These are phyloP conservation scores for Steinernema carpocapsae DNA, from an alignment of 2,888 invertebrate genomes.

Conservation along the genomic window DNA sequence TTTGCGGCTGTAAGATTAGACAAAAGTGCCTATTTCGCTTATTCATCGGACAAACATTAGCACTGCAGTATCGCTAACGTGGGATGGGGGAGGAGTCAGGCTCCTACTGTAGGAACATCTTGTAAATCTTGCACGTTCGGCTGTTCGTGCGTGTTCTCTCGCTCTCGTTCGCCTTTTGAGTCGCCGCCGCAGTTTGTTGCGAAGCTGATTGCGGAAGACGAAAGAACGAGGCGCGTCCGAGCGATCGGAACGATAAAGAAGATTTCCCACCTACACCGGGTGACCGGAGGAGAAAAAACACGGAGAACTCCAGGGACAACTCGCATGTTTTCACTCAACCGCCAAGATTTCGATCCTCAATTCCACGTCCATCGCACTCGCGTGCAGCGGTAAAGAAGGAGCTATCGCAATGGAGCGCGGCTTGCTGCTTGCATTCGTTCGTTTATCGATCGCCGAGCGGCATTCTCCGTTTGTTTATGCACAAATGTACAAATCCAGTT, in stretches of 20 bases:
- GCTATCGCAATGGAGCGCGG: slow-evolving; percentile 9
- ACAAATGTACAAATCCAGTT: slow-evolving; percentile 24
- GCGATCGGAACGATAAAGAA: neutral
- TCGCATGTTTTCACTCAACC: slow-evolving; percentile 7
- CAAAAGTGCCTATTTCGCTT: neutral
- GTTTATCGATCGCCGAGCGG: slow-evolving; percentile 21
- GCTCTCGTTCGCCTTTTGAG: no score
- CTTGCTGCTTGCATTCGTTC: neutral
- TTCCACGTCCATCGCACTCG: neutral
- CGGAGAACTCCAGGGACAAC: neutral
- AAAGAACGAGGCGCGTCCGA: neutral
- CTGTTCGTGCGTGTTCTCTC: neutral
- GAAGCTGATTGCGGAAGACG: no score
- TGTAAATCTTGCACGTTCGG: slow-evolving; percentile 32
- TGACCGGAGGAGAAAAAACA: neutral
- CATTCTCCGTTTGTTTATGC: slow-evolving; percentile 22
- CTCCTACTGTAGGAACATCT: neutral
- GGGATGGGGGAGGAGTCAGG: slow-evolving; percentile 25
- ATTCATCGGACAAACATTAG: slow-evolving; percentile 2
- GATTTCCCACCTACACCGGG: neutral
- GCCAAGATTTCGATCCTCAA: neutral
- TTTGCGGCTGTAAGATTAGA: neutral
- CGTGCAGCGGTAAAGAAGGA: slow-evolving; percentile 34
- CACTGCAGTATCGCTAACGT: slow-evolving; percentile 20
- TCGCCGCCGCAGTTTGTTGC: no score